Conservation (phyloP, 2,113 vertebrate species). For the Ctenodactylus gundi region DNA sequence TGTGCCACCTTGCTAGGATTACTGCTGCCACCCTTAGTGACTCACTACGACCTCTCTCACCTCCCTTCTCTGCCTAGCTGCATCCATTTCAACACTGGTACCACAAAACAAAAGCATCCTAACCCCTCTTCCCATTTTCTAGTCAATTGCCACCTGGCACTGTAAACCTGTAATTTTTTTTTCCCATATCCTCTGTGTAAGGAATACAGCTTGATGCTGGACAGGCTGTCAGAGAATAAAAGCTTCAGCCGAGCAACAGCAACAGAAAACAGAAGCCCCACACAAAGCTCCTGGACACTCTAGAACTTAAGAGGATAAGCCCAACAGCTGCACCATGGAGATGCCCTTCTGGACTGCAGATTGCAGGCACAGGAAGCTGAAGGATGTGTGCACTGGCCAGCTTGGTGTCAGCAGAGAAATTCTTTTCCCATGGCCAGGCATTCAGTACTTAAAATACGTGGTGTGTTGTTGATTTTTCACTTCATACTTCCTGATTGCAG, state of each 20-base stretch:
- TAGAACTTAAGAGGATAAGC: neutral
- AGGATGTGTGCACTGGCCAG: neutral
- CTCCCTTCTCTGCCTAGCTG: neutral
- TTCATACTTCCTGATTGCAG: neutral
- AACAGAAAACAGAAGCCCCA: neutral
- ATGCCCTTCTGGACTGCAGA: neutral
- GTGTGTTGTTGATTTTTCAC: neutral
- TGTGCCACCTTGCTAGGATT: too few relatives aligned
- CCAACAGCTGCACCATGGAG: neutral
- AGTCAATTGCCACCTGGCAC: neutral
- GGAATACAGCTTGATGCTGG: neutral
- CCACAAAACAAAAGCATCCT: neutral
- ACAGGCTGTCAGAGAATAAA: neutral
- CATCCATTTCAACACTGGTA: neutral
- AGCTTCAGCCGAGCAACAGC: neutral
- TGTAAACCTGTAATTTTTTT: neutral
- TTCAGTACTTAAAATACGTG: neutral
- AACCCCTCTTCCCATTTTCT: neutral
- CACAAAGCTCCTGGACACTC: neutral
- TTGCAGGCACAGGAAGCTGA: neutral
- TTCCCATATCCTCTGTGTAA: neutral
- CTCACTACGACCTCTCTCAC: neutral
- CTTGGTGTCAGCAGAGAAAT: neutral
- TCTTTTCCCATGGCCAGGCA: neutral
- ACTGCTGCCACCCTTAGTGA: neutral